A percentile compares a stretch with the other conserved stretches of the same genome.
These are phyloP conservation scores for Gopherus evgoodei DNA, from an alignment of 2,113 vertebrate genomes.

Conservation along the genomic window DNA sequence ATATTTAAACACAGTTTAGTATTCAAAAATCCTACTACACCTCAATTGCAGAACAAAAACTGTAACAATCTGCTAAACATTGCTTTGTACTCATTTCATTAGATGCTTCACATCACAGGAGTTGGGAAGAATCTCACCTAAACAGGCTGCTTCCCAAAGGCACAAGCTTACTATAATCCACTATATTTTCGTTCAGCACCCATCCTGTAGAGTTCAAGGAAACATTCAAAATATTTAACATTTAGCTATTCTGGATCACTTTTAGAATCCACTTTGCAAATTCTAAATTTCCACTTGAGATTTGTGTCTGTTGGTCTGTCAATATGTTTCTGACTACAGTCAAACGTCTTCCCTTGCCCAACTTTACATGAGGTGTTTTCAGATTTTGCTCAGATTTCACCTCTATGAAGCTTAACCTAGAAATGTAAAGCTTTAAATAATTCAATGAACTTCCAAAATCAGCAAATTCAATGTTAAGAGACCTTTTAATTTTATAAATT, in stretches of 20 bases:
- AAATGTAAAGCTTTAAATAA: background rate
- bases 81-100: background rate
- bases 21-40: background rate
- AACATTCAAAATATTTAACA: background rate
- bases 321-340: background rate
- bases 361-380: background rate
- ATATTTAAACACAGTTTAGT: background rate
- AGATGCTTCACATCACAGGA: background rate
- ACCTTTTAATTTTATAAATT: background rate
- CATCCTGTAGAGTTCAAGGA: background rate
- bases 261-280: background rate
- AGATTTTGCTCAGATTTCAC: background rate
- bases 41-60: background rate
- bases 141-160: background rate
- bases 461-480: background rate
- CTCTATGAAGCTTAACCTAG: background rate
- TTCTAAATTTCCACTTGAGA: background rate
- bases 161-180: background rate
- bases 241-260: background rate
- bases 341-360: background rate
- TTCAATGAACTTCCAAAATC: accelerated
- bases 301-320: background rate
- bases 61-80: background rate
- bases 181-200: accelerated
- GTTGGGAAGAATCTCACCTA: accelerated